These are phyloP conservation scores for Platanista minor DNA, from an alignment of 2,113 vertebrate genomes.

Conservation along the genomic window DNA sequence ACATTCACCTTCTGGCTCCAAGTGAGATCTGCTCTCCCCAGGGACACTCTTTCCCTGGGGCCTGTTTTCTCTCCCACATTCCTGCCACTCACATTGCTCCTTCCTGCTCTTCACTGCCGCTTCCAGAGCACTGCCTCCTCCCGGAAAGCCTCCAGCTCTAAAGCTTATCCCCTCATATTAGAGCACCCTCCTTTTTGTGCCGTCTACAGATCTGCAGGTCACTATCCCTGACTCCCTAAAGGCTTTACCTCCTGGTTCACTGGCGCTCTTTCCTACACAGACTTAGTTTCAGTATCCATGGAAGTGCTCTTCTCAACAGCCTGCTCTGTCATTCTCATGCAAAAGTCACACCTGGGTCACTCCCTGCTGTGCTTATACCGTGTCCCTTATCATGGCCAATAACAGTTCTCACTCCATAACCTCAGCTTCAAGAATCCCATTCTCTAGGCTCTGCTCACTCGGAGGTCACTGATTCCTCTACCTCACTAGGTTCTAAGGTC, in stretches of 20 bases:
- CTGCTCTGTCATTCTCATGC: not conserved
- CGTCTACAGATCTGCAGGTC: not conserved
- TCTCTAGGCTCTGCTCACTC: not conserved
- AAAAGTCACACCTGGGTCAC: not conserved
- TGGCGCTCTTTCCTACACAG: not conserved
- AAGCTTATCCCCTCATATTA: not conserved
- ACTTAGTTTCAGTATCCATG: not conserved
- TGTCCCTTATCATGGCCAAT: not conserved
- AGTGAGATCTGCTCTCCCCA: not conserved
- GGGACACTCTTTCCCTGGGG: too few relatives aligned
- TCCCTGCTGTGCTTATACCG: not conserved
- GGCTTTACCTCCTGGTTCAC: not conserved
- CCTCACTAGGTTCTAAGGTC: not conserved
- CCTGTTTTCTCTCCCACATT: not conserved
- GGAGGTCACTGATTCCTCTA: not conserved
- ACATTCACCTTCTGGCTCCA: not conserved
- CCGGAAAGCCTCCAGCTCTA: not conserved
- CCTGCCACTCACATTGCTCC: not conserved
- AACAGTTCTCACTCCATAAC: not conserved
- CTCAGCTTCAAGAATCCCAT: not conserved
- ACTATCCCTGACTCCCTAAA: not conserved
- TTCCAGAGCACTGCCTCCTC: not conserved
- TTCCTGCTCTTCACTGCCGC: not conserved
- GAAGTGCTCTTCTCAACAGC: not conserved
- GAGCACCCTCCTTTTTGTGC: not conserved